Evolutionary conservation across 2,888 invertebrate genomes (phyloP).

Genomic region (Pherbina coryleti): DNA sequence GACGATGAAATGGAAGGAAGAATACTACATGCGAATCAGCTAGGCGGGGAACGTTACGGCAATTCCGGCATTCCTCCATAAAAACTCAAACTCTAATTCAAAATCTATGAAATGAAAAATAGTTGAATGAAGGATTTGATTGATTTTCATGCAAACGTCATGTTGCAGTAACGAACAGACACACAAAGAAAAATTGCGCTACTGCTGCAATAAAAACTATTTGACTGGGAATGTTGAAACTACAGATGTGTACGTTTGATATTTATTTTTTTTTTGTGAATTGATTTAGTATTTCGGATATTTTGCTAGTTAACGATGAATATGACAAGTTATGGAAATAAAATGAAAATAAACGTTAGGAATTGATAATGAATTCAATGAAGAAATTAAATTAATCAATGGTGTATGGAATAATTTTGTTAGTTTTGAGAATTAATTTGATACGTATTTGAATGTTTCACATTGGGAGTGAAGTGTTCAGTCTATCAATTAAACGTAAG

Average conservation of each 20-base stretch:
- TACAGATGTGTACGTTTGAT: background rate
- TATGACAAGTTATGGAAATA: too few species aligned
- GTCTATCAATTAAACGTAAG: too few species aligned
- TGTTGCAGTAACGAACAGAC: background rate
- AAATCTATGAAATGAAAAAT: conserved; percentile 18
- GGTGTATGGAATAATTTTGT: too few species aligned
- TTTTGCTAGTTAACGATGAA: background rate
- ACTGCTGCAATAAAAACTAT: background rate
- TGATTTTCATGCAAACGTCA: conserved; percentile 20
- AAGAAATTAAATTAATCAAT: too few species aligned
- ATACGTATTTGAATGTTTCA: too few species aligned
- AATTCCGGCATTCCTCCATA: too few species aligned
- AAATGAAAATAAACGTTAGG: too few species aligned
- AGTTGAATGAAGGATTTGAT: conserved; percentile 31
- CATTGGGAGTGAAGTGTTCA: too few species aligned
- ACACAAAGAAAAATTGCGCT: background rate
- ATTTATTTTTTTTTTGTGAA: background rate
- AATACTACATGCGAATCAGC: too few species aligned
- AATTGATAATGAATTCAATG: too few species aligned
- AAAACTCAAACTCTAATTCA: background rate
- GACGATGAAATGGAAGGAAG: background rate
- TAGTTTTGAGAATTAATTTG: too few species aligned
- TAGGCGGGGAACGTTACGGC: background rate
- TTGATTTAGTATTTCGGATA: background rate
- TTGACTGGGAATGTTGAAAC: background rate